Evolutionary conservation across 2,797 vertebrate species (phyloP), one percentile per base, ranked within the genome.

Genomic region (Hemibagrus guttatus): DNA sequence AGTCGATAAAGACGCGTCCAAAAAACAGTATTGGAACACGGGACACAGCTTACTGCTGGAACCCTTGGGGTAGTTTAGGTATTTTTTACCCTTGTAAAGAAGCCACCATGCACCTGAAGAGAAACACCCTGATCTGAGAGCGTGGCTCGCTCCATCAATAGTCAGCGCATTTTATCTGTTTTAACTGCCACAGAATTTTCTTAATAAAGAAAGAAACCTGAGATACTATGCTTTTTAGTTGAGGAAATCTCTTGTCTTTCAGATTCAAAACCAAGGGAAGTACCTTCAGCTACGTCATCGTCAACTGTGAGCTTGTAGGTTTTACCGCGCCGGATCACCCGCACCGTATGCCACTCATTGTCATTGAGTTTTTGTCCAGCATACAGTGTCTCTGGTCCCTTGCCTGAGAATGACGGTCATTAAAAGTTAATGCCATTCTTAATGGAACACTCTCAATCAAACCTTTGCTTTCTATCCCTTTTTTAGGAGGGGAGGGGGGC

Each of bases 361-460:
- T 99, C 98, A 93, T 99, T 99, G 94, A 99, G 97, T 87, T 99
- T 99, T 96, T 99, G 98, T 90, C 98, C 98, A 42, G 98, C 98
- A 93, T 98, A 99, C 93, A 99, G 96, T 86, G 96, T 99, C 95
- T 99, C 98, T 68, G 98, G 98, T 95, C 98, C 98, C 95, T 99
- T 99, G 97, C 98, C 98, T 99, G 96, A 92, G 95, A 91, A 96
- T 90, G 95, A 95, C 91, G 93, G 95, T 94, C 94, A 93, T 95
- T 92, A 96, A 95, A 93, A 94, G 94, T 96, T 96, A 96, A 95
- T 94, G 90, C 93, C 95, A 95, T 92, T 88, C 92, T 92, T 91
- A 90, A 85, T 81, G 49, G 86, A 92, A 28, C 81, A 69, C 42
- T 84, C 64, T 71, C 42, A 94, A 94, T 94, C 94, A 94, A 94